Evolutionary conservation across 2,797 vertebrate genomes (phyloP), one percentile per base, ranked within the genome.

Genomic region (Brachymystax lenok): DNA sequence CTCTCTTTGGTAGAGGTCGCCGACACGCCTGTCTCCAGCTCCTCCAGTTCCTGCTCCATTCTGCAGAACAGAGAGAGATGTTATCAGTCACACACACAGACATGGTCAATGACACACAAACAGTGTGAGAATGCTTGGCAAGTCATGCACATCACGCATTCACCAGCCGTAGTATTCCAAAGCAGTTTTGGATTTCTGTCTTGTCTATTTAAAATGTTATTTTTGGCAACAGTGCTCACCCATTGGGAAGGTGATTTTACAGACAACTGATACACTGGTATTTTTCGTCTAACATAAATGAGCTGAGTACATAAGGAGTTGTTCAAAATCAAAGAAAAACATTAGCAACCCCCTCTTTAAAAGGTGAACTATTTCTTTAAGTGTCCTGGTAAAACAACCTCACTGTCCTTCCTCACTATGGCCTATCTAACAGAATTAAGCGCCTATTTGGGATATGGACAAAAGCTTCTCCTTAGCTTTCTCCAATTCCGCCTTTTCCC

Each of bases 31-130:
- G 87, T 92, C 82, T 97, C 96, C 85, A 97, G 86, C 0, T 74
- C 83, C 28, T 95, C 88, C 19, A 99, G 89, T 84, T 98, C 97
- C 86, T 91, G 92, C 85, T 98, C 96, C 86, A 98, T 79, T 87
- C 97, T 98, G 87, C 0, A 81, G 83, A 51, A 51, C 51, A 72
- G 59, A 76, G n/a, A 76, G 21, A n/a, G 50, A 63, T 2, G 51
- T 64, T 24, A 67, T 56, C 28, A 70, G 27, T 77, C n/a, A 27
- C 28, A 40, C 71, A 66, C 19, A 27, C 10, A 30, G 19, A 13
- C 46, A 27, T 64, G 30, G 51, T 68, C n/a, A 16, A 1, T 74
- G 64, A 77, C 70, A 72, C 30, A 75, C 14, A 17, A 33, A 68
- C 28, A 35, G 56, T 46, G 40, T 46, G 40, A 46, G 40, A 46